Base-by-base conservation (phyloP, 2,113 vertebrate genomes). In the Cynocephalus volans region DNA sequence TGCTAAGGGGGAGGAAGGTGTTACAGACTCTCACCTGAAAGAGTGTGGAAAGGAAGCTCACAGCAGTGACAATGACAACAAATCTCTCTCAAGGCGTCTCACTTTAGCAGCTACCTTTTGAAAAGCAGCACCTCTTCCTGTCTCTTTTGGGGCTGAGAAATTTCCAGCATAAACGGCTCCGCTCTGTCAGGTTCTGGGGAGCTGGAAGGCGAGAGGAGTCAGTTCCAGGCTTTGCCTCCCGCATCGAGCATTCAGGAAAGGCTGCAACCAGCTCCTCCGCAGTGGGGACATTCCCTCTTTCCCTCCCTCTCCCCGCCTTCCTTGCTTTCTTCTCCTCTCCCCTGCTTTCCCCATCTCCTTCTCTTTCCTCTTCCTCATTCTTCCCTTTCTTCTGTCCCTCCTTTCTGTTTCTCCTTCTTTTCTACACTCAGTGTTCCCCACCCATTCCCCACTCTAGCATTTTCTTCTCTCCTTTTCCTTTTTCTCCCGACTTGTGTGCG, bases 381-480 rank as follows among this genome's bases (percentile, higher is more conserved):
- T n/a, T 33, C 15, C 36, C 36, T 48, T 12, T 10, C n/a, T 41
- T 4, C 3, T 41, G 41, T 21, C 1, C 19, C 8, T 72, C 19
- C 14, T n/a, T 45, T 18, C 72, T 24, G 3, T 28, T 8, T 52
- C 19, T 60, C 4, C 52, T 31, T 28, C 72, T 33, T 62, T 36
- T n/a, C 23, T 4, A 1, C 18, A 0, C 28, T 21, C 12, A 1
- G 2, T 4, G 3, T n/a, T 64, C 11, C 18, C 14, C 7, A 9
- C 21, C 14, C 80, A 33, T 28, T 56, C 62, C 21, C 24, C 9
- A 9, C n/a, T 21, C 18, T 8, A 24, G 3, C 23, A 3, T 65
- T 48, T 41, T 58, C 50, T 81, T 21, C 69, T 76, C 3, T 67
- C 28, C 18, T 9, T 1, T 48, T 64, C 83, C 33, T 76, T 56